Evolutionary conservation across 2,797 vertebrate species (phyloP), one percentile per base, ranked within the genome.

Genomic region (Sphaeramia orbicularis): DNA sequence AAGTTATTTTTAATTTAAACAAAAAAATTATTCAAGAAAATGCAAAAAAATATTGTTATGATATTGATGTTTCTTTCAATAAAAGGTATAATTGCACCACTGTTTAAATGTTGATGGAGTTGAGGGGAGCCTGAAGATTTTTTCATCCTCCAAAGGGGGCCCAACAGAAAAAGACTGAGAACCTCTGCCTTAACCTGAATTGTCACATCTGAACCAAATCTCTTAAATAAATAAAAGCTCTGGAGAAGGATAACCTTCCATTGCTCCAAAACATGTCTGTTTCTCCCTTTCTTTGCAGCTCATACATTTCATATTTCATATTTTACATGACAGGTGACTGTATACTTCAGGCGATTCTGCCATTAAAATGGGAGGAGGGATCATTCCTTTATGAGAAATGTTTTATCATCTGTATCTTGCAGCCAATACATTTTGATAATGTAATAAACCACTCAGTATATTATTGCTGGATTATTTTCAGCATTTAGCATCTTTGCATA

Each of bases 281-380:
- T 27, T 68, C 10, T 68, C 32, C 53, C 16, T 30, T 65, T 63
- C 12, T 35, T 50, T 54, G 41, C 59, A 45, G 21, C 51, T 16
- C 7, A 61, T 53, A 37, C 4, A 52, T 61, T 54, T 63, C 16
- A 58, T 37, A n/a, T 10, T 35, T 32, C 19, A 16, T 37, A 58
- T 71, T 19, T 71, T 24, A 73, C 43, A 65, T 50, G 45, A 62
- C 61, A 70, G 65, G 40, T 71, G 65, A 59, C 42, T 54, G 53
- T 50, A 53, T 38, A 59, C 50, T 14, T 2, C 72, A 63, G 54
- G 14, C 51, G 21, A 4, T 7, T 64, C 40, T 41, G 12, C 0
- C 7, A 40, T 65, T 59, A 38, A 30, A 63, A 6, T 21, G 21
- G 18, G 19, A 64, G 9, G 50, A 36, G 36, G 14, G 21, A 50